phyloP scores from a whole-genome alignment of 1,140 invertebrate genomes.

The Zaprionus kolodkinae region DNA sequence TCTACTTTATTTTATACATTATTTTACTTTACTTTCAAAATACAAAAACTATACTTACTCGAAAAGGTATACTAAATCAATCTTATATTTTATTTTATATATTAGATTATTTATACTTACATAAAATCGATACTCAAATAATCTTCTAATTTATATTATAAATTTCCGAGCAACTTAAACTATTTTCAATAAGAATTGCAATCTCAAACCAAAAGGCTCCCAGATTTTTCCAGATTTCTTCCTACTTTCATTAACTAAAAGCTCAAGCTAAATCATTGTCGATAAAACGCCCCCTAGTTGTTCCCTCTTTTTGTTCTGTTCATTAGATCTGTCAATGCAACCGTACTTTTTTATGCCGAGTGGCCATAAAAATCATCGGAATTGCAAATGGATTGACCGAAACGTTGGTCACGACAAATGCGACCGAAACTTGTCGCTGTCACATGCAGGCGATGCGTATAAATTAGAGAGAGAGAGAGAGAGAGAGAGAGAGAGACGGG shows the following conservation, averaged over 20 bases:
- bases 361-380: slow-evolving; percentile 70
- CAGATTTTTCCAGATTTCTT: not conserved
- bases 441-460: slow-evolving; percentile 79
- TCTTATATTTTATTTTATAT: no score
- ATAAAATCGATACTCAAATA: no score
- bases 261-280: slow-evolving; percentile 11
- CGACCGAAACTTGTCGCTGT: slow-evolving; percentile 62
- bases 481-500: no score
- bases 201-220: no score
- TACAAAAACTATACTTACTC: no score
- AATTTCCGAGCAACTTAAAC: no score
- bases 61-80: no score
- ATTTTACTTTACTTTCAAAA: no score
- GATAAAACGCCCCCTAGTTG: slow-evolving; percentile 45
- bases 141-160: no score
- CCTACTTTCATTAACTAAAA: slow-evolving; percentile 32
- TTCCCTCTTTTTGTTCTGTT: slow-evolving; percentile 58
- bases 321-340: slow-evolving; percentile 80
- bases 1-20: no score
- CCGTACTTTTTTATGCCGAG: slow-evolving; percentile 49
- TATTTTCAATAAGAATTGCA: no score
- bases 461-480: slow-evolving; percentile 53
- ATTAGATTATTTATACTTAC: no score
- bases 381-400: slow-evolving; percentile 75
- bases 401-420: slow-evolving; percentile 66